Evolutionary conservation across 1,140 invertebrate species (phyloP), one percentile per base, ranked within the genome.

Genomic region (Sycophaga agraensis): DNA sequence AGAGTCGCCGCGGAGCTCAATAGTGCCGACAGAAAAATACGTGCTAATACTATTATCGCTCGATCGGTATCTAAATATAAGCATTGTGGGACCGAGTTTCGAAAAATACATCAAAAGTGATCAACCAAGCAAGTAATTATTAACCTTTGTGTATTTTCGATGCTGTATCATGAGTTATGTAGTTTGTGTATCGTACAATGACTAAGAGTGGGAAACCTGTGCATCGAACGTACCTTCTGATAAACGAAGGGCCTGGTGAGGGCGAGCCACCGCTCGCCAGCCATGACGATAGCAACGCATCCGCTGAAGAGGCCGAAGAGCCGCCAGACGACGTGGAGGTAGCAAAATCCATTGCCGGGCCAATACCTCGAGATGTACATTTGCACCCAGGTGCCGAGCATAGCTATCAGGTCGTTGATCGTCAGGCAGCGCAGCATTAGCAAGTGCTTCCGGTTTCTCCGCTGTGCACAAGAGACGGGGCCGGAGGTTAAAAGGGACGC

Each of bases 211-310:
- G 11, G 5, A 31, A 4, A 31, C 28, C 28, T 11, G 28, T 11
- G 28, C n/a, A 3, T 45, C 9, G 26, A 58, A 58, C 50, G 77
- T 78, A 93, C 91, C 87, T 92, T 91, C 76, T 93, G 91, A 77
- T 93, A 94, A 56, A 91, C 82, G 72, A 94, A 94, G n/a, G 92
- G 92, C 64, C 88, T 85, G 0, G 91, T 92, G 49, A 94, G 83
- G 3, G 92, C 91, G 63, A 93, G 82, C 86, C 90, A 94, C 58
- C 92, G 82, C 76, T 94, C 92, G 16, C 88, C 84, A 1, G 91
- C 91, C 91, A 94, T 94, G 5, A 93, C 89, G 68, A 91, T 86
- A 14, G 91, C 90, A 40, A 94, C 91, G 76, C 89, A 92, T 6
- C 92, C 92, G 19, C 91, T 93, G 55, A 91, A 91, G 2, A 94